phyloP scores from a whole-genome alignment of 2,797 vertebrate genomes.

The Mycteria americana region DNA sequence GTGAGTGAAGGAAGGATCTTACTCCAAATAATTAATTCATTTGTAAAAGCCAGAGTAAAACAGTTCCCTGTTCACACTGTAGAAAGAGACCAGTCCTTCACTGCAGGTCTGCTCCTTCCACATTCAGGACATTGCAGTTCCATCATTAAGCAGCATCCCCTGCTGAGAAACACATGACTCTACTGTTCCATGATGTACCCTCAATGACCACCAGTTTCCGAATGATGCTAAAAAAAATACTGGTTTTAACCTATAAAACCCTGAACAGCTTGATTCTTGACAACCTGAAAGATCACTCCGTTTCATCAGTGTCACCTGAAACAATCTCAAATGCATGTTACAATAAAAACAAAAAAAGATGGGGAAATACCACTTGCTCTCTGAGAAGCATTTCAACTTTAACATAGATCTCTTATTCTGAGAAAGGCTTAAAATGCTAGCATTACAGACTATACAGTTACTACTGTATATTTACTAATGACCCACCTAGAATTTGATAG shows the following conservation, averaged over 20 bases:
- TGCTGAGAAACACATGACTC: not conserved
- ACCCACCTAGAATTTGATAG: not conserved
- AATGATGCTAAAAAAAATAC: not conserved
- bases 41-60: not conserved
- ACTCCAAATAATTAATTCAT: not conserved
- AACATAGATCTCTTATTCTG: not conserved
- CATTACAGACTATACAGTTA: not conserved
- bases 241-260: not conserved
- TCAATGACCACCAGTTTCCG: not conserved
- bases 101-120: not conserved
- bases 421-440: not conserved
- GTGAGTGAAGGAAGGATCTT: not conserved
- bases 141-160: conserved; percentile 32
- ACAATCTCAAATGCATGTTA: not conserved
- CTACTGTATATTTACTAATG: not conserved
- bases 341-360: not conserved
- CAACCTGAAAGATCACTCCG: not conserved
- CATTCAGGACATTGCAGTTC: conserved; percentile 1
- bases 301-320: not conserved
- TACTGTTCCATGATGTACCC: conserved; percentile 3
- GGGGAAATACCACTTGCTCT: not conserved
- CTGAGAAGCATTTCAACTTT: not conserved
- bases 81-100: not conserved
- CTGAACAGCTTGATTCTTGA: not conserved
- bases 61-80: not conserved